Percentiles rank a stretch among this genome's conserved stretches.
phyloP scores from a whole-genome alignment of 2,797 vertebrate species.

The Gobio occitaniae region DNA sequence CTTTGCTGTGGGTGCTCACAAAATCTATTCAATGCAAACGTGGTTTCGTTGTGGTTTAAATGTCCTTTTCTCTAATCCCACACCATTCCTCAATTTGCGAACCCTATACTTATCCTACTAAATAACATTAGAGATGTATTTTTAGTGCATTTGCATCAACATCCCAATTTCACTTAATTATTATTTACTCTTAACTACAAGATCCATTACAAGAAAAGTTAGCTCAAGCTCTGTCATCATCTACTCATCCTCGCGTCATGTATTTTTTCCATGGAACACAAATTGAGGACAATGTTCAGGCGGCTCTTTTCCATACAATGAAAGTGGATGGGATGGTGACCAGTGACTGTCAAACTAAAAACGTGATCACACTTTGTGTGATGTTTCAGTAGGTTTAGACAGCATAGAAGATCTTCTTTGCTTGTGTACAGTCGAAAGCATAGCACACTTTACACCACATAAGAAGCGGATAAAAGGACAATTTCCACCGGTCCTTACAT shows the following conservation, averaged over 20 bases:
- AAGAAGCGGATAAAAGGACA: background rate
- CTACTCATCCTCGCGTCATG: background rate
- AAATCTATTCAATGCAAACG: slow-evolving; percentile 12
- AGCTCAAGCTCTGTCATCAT: slow-evolving; percentile 1
- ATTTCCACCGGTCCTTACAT: background rate
- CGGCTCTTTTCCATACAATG: background rate
- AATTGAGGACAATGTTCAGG: background rate
- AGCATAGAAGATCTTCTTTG: background rate
- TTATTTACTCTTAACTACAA: slow-evolving; percentile 24
- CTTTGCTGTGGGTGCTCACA: slow-evolving; percentile 24
- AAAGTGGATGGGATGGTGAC: background rate
- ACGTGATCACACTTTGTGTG: background rate
- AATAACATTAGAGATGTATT: slow-evolving; percentile 17
- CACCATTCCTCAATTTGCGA: slow-evolving; percentile 12
- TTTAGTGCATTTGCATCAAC: slow-evolving; percentile 8
- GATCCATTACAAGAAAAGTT: background rate
- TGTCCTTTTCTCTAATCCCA: slow-evolving; percentile 18
- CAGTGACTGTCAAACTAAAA: background rate
- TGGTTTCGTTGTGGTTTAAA: slow-evolving; percentile 6
- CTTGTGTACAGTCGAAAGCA: background rate
- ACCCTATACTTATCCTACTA: slow-evolving; percentile 18
- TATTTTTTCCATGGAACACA: background rate
- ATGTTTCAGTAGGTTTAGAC: background rate
- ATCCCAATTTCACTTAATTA: slow-evolving; percentile 28
- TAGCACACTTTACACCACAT: background rate